Evolutionary conservation across 2,113 vertebrate genomes (phyloP).

Genomic region (Nothoprocta pentlandii): DNA sequence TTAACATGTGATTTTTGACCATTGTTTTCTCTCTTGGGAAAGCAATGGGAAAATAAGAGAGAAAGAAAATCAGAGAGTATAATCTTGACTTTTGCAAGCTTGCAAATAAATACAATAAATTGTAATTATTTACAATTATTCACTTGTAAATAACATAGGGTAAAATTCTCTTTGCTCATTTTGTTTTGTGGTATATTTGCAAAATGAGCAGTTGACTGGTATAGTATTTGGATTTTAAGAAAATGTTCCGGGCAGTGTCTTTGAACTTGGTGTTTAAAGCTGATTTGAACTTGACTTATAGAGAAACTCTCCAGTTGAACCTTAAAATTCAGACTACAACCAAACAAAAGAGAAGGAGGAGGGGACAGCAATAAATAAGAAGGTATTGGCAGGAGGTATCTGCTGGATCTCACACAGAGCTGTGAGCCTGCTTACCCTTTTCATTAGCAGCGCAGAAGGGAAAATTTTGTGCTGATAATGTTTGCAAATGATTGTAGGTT

Average conservation of each 20-base stretch:
- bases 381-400: neutral
- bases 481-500: neutral
- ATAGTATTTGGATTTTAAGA: neutral
- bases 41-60: neutral
- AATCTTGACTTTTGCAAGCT: neutral
- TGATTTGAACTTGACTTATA: neutral
- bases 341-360: neutral
- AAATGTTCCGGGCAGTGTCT: neutral
- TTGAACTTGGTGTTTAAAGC: neutral
- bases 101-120: too few species aligned
- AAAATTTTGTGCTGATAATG: neutral
- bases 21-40: neutral
- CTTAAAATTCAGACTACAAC: neutral
- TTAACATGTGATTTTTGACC: neutral
- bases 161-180: neutral
- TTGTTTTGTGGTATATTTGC: neutral
- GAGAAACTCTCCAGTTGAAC: neutral
- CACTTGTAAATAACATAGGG: neutral
- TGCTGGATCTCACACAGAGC: neutral
- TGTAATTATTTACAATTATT: too few species aligned
- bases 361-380: rapidly evolving
- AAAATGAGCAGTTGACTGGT: slow-evolving; percentile 26
- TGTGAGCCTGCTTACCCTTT: neutral
- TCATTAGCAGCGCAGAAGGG: neutral
- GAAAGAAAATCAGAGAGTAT: neutral